phyloP scores from a whole-genome alignment of 1,140 invertebrate species.

The Hypothenemus hampei region DNA sequence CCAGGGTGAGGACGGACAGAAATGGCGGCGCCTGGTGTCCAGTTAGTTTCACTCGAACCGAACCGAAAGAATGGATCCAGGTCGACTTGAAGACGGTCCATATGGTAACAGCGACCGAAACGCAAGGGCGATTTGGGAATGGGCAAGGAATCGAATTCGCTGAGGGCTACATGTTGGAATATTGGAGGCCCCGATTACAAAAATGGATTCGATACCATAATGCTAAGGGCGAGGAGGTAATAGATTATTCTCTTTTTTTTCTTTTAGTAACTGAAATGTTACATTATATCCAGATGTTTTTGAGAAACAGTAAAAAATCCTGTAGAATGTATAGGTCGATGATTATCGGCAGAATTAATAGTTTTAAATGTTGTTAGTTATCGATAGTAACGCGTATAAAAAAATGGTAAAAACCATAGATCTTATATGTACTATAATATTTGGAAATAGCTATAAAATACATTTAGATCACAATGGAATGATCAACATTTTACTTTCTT shows the following conservation, averaged over 20 bases:
- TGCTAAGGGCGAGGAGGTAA: slow-evolving; percentile 64
- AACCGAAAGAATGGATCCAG: slow-evolving; percentile 72
- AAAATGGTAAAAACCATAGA: too few species aligned
- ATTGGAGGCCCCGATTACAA: slow-evolving; percentile 63
- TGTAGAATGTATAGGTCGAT: background rate
- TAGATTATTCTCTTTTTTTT: slow-evolving; percentile 9
- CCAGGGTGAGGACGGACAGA: slow-evolving; percentile 69
- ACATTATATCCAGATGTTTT: too few species aligned
- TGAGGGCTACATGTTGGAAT: slow-evolving; percentile 73
- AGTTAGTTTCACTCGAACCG: slow-evolving; percentile 62
- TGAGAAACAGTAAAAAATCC: background rate
- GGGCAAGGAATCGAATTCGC: slow-evolving; percentile 76
- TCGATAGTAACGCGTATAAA: too few species aligned
- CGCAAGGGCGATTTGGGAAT: slow-evolving; percentile 82
- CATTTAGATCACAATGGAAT: too few species aligned
- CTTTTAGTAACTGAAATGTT: too few species aligned
- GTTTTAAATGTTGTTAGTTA: too few species aligned
- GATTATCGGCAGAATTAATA: too few species aligned
- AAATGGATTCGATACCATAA: slow-evolving; percentile 72
- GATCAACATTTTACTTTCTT: too few species aligned
- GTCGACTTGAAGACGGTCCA: slow-evolving; percentile 68
- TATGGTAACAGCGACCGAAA: slow-evolving; percentile 75
- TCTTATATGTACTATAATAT: too few species aligned
- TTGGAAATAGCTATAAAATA: too few species aligned
- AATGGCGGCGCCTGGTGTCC: slow-evolving; percentile 85